phyloP scores from a whole-genome alignment of 2,888 invertebrate species.

The Drosophila hamatofila region DNA sequence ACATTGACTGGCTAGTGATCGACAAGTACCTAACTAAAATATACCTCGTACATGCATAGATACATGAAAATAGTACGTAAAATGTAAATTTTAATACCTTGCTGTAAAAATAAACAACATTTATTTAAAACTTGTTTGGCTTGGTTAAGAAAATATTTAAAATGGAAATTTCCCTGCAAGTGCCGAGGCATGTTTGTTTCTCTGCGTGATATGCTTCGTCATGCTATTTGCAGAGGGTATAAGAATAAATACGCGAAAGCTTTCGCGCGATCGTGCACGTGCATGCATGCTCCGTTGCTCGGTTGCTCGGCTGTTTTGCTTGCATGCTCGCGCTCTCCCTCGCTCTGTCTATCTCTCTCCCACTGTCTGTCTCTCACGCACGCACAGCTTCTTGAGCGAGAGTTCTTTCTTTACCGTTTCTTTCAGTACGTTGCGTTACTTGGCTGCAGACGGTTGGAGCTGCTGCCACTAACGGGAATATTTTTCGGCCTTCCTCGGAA shows the following conservation, averaged over 20 bases:
- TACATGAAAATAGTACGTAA: not conserved
- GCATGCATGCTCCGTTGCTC: conserved; percentile 21
- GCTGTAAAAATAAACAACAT: not conserved
- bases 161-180: not conserved
- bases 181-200: not conserved
- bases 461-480: conserved; percentile 33
- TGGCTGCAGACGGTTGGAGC: conserved; percentile 52
- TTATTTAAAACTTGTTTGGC: conserved; percentile 2
- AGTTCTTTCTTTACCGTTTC: conserved; percentile 53
- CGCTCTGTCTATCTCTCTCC: not conserved
- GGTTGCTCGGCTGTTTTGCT: not conserved
- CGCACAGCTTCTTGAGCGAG: conserved; percentile 44
- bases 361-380: conserved; percentile 27
- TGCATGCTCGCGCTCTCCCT: not conserved
- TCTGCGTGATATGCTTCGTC: not conserved
- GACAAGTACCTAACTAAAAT: not conserved
- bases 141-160: not conserved
- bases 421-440: conserved; percentile 60
- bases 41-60: not conserved
- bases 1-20: not conserved
- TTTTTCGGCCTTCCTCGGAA: conserved; percentile 47
- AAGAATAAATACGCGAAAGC: conserved; percentile 12
- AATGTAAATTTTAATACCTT: not conserved
- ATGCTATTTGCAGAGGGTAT: conserved; percentile 9
- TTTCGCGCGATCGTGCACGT: conserved; percentile 62